Conservation (phyloP, 2,797 vertebrate genomes). For the Rhyacichthys aspro region DNA sequence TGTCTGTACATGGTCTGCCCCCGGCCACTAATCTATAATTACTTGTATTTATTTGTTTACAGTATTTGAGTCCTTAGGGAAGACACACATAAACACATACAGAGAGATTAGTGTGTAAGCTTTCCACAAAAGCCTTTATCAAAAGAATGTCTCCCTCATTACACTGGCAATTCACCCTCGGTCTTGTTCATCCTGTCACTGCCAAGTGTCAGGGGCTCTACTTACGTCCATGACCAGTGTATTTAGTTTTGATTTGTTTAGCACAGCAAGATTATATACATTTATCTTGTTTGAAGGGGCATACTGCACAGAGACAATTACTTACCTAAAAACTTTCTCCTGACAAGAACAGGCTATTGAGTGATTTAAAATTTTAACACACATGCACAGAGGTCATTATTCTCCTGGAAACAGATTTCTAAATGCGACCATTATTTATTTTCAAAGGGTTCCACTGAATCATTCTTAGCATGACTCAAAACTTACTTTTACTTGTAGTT, state of each 20-base stretch:
- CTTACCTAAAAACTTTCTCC: too few relatives aligned
- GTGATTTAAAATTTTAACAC: too few relatives aligned
- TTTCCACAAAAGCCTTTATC: conserved; percentile 51
- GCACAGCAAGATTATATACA: not conserved
- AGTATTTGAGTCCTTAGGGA: conserved; percentile 27
- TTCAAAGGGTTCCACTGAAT: conserved; percentile 1
- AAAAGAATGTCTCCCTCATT: conserved; percentile 66
- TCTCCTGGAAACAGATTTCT: not conserved
- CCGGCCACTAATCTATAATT: conserved; percentile 59
- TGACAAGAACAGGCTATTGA: too few relatives aligned
- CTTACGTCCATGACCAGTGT: conserved; percentile 13
- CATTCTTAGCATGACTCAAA: conserved; percentile 27
- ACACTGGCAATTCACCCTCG: conserved; percentile 52
- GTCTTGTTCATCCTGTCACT: conserved; percentile 26
- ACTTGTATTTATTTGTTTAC: conserved; percentile 57
- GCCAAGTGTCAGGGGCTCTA: conserved; percentile 27
- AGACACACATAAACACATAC: conserved; percentile 39
- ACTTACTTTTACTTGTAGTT: conserved; percentile 4
- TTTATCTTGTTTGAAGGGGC: too few relatives aligned
- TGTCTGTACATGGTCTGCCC: conserved; percentile 44
- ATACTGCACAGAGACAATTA: too few relatives aligned
- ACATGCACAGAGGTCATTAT: too few relatives aligned
- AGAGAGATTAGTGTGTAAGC: conserved; percentile 65
- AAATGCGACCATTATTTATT: not conserved
- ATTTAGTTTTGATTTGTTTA: conserved; percentile 41